Conservation (phyloP, 2,113 vertebrate genomes). For the Anolis carolinensis region DNA sequence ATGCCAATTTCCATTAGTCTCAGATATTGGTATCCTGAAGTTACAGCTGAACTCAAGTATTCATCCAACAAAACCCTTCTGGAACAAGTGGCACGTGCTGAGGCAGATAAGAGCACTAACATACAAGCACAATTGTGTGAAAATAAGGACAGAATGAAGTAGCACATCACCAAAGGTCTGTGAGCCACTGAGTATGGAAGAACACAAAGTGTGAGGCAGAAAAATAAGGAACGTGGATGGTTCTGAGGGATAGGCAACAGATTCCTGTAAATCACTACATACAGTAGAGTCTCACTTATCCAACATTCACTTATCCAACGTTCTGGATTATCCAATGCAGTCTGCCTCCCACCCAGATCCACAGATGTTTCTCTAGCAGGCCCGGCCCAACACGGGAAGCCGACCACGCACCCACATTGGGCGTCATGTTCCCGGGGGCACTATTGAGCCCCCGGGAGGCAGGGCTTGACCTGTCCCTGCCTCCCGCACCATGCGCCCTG, state of each 20-base stretch:
- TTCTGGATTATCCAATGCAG: no score
- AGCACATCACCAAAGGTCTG: accelerated
- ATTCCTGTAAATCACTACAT: neutral
- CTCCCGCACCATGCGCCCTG: no score
- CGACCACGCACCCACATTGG: no score
- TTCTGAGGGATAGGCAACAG: neutral
- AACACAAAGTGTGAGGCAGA: neutral
- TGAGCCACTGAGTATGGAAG: neutral
- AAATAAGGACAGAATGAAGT: neutral
- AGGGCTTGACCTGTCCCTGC: no score
- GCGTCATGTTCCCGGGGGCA: no score
- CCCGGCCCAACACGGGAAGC: no score
- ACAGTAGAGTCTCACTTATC: no score
- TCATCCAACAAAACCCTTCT: neutral
- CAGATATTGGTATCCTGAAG: neutral
- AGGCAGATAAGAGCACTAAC: neutral
- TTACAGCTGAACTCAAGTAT: constrained; percentile 1
- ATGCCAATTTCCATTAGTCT: neutral
- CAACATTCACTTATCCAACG: no score
- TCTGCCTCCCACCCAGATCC: no score
- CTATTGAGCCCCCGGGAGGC: no score
- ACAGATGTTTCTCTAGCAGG: no score
- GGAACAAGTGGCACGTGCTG: accelerated
- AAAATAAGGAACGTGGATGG: neutral
- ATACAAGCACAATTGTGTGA: neutral